Percentiles rank a stretch among this genome's conserved stretches.
Evolutionary conservation across 2,113 vertebrate species (phyloP).

Genomic region (Mugil cephalus): DNA sequence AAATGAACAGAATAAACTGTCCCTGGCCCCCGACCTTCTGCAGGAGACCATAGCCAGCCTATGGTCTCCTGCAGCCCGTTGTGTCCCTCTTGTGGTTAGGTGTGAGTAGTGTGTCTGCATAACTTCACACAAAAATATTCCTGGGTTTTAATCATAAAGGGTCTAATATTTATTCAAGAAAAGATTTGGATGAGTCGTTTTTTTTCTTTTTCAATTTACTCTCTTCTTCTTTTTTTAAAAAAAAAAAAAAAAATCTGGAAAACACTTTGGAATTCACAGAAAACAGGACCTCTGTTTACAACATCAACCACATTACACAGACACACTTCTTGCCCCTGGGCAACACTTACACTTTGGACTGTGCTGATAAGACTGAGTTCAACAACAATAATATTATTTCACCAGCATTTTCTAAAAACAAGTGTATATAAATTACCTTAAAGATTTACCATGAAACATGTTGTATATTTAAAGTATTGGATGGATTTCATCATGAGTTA

Average conservation of each 20-base stretch:
- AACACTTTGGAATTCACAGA: neutral
- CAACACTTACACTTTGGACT: slow-evolving; percentile 48
- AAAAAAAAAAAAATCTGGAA: no score
- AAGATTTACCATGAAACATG: neutral
- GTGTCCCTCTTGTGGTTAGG: slow-evolving; percentile 63
- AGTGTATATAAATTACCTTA: neutral
- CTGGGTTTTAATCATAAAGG: neutral
- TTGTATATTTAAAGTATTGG: neutral
- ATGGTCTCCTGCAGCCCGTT: neutral
- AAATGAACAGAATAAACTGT: neutral
- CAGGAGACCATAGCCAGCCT: no score
- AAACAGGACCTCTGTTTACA: neutral
- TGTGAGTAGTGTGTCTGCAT: neutral
- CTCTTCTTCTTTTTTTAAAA: no score
- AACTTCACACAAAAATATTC: neutral
- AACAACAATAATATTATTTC: slow-evolving; percentile 29
- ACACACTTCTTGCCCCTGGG: neutral
- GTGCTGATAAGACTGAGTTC: slow-evolving; percentile 46
- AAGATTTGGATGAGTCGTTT: no score
- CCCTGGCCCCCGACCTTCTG: neutral
- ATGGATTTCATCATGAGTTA: no score
- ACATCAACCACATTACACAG: neutral
- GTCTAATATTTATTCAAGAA: no score
- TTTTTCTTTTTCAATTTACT: no score
- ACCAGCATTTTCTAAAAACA: neutral